Percentiles rank a stretch among this genome's conserved stretches.
phyloP scores from a whole-genome alignment of 2,113 vertebrate species.

The Columbina picui region DNA sequence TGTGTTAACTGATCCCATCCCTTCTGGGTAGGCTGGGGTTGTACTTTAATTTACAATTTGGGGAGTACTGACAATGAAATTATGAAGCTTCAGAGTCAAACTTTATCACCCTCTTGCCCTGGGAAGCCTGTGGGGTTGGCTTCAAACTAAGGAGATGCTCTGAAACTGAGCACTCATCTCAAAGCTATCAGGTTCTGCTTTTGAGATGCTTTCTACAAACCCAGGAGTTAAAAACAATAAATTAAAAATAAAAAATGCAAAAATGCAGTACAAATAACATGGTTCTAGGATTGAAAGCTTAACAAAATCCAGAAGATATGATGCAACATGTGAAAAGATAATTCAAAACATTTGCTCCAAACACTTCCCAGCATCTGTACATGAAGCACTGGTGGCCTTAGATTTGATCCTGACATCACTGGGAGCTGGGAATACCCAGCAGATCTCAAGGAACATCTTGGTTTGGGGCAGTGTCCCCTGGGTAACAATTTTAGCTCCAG shows the following conservation, averaged over 20 bases:
- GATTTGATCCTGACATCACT: not conserved
- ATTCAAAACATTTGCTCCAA: not conserved
- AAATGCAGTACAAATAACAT: not conserved
- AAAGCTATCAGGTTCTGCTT: not conserved
- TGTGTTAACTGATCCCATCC: not conserved
- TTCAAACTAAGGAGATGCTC: not conserved
- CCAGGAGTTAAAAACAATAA: not conserved
- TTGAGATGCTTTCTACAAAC: not conserved
- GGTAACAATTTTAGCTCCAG: not conserved
- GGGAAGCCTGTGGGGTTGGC: not conserved
- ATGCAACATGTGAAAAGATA: not conserved
- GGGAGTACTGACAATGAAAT: not conserved
- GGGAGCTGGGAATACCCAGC: not conserved
- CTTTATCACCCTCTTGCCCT: not conserved
- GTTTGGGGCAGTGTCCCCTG: not conserved
- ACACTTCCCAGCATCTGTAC: not conserved
- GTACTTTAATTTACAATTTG: not conserved
- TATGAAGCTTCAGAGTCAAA: not conserved
- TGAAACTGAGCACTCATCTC: not conserved
- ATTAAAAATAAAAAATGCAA: not conserved
- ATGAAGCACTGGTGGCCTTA: fast-evolving
- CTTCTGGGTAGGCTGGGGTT: not conserved
- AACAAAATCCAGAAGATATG: not conserved
- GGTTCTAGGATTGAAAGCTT: not conserved
- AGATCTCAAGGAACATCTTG: not conserved